Conservation (phyloP, 2,113 vertebrate genomes). For the Rhinogobius similis region DNA sequence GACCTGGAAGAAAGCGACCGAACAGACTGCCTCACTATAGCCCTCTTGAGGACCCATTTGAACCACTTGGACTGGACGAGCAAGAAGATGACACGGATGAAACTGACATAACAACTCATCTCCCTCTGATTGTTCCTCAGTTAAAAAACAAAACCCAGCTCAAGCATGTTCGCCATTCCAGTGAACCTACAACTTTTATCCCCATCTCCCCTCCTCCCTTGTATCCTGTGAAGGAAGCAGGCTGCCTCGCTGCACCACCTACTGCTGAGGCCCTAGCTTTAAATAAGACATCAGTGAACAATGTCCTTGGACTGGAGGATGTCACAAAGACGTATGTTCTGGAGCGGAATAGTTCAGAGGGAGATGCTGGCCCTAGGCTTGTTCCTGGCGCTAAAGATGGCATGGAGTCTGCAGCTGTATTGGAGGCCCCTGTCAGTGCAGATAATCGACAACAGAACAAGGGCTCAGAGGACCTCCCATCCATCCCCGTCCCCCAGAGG, state of each 20-base stretch:
- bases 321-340: constrained; percentile 88
- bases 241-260: constrained; percentile 48
- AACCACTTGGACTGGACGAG: constrained; percentile 48
- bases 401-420: constrained; percentile 23
- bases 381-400: constrained; percentile 38
- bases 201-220: constrained; percentile 81
- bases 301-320: constrained; percentile 85
- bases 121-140: constrained; percentile 32
- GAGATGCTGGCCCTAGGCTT: constrained; percentile 29
- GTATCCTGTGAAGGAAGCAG: constrained; percentile 48
- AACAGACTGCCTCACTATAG: constrained; percentile 79
- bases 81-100: constrained; percentile 26
- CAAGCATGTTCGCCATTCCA: constrained; percentile 89
- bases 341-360: constrained; percentile 76
- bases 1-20: constrained; percentile 86
- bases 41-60: constrained; percentile 52
- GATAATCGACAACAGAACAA: constrained; percentile 76
- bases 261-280: constrained; percentile 52
- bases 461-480: constrained; percentile 71
- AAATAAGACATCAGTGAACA: constrained; percentile 59
- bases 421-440: constrained; percentile 64
- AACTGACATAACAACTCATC: constrained; percentile 36
- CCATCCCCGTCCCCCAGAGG: constrained; percentile 65
- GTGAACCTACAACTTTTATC: constrained; percentile 85
- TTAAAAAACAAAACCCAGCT: constrained; percentile 67